Conservation (phyloP, 2,113 vertebrate species). For the Psophia crepitans region DNA sequence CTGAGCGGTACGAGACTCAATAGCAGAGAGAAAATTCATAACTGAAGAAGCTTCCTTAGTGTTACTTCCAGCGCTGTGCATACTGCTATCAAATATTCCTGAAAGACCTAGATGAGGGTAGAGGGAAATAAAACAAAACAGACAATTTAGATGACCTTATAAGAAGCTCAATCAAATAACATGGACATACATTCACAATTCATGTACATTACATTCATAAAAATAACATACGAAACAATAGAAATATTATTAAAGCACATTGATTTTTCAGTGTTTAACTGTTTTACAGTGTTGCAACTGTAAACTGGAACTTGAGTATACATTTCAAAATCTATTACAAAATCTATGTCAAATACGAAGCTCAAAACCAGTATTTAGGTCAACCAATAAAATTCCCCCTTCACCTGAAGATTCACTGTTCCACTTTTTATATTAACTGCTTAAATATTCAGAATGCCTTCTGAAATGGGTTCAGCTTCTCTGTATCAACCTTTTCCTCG, state of each 20-base stretch:
- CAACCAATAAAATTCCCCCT: neutral
- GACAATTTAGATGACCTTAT: neutral
- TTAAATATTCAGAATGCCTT: neutral
- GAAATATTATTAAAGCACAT: neutral
- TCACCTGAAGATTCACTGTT: neutral
- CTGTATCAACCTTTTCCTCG: neutral
- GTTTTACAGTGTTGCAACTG: neutral
- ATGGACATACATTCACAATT: neutral
- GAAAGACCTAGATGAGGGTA: conserved; percentile 72
- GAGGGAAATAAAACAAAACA: conserved; percentile 17
- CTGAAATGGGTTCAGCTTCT: neutral
- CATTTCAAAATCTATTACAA: neutral
- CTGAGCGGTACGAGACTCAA: conserved; percentile 89
- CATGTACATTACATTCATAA: too few species aligned
- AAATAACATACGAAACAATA: neutral
- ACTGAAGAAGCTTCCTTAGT: conserved; percentile 92
- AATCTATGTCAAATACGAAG: neutral
- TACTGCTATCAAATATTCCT: conserved; percentile 85
- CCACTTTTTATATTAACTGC: neutral
- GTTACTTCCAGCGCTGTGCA: conserved; percentile 82
- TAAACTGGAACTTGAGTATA: neutral
- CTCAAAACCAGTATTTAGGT: neutral
- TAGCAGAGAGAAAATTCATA: conserved; percentile 94
- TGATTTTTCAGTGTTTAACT: neutral
- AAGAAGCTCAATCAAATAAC: neutral